Evolutionary conservation across 1,140 invertebrate species (phyloP), one percentile per base, ranked within the genome.

Genomic region (Drosophila sturtevanti): DNA sequence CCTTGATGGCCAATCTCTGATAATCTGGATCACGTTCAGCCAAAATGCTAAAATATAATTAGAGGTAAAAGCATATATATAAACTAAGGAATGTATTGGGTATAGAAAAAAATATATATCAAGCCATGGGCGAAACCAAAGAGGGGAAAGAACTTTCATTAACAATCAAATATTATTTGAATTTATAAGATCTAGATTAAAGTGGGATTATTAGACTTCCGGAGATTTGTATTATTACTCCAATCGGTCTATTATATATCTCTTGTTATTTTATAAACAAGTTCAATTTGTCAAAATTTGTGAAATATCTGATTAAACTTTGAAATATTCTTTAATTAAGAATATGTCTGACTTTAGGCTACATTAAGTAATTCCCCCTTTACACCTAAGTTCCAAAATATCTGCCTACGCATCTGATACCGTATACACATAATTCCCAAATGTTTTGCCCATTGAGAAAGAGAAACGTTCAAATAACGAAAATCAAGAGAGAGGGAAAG

Each of bases 11-110:
- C 59, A 95, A 77, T 75, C 93, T 93, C 87, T 95, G 94, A 84
- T 95, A 95, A 63, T 95, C 94, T 1, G 94, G 94, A 92, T 95
- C 94, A 37, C 94, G 90, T 2, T 94, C 94, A 79, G 94, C 93
- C 62, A 95, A 90, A 85, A 93, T 93, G 52, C 91, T 92, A 41
- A 24, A 89, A 91, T 63, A 48, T 44, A 44, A 11, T 31, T 55
- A 55, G 27, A 56, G 21, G n/a, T 18, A 63, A 55, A 54, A 70
- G 51, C 66, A 77, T 64, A 69, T 65, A 72, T 12, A 72, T 12
- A 41, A 37, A 58, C 41, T 48, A 21, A 48, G 18, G 41, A 58
- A 18, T 58, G 34, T 60, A 21, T 58, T 18, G 16, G 9, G 9
- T 48, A 21, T 18, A 21, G 41, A 48, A 21, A 48, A 48, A 21